These are phyloP conservation scores for Pteruthius melanotis DNA, from an alignment of 2,113 vertebrate species.

Conservation along the genomic window DNA sequence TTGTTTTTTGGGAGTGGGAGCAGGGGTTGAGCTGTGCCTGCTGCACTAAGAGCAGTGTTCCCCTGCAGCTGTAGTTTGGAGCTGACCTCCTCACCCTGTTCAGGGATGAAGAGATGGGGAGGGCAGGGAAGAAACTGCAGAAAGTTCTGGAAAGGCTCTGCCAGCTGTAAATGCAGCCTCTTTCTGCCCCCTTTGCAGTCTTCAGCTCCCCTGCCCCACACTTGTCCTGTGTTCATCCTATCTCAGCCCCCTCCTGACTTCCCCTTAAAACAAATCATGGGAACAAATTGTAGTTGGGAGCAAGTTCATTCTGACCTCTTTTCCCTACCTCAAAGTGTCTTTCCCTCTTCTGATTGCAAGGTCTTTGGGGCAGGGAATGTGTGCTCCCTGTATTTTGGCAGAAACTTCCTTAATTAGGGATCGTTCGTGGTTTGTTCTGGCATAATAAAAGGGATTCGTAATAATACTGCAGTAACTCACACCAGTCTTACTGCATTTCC, in stretches of 20 bases:
- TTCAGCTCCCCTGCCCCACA: not conserved
- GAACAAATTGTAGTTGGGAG: not conserved
- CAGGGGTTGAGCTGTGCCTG: not conserved
- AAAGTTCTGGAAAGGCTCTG: not conserved
- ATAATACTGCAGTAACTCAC: not conserved
- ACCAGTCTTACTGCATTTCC: not conserved
- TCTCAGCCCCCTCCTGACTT: not conserved
- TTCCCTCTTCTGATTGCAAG: not conserved
- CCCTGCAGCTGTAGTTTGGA: not conserved
- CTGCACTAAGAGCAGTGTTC: not conserved
- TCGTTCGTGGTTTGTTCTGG: not conserved
- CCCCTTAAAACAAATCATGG: not conserved
- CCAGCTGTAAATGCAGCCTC: not conserved
- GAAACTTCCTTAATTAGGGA: not conserved
- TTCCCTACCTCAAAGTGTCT: not conserved
- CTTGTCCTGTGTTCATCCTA: not conserved
- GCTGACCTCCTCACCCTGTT: not conserved
- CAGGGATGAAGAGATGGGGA: not conserved
- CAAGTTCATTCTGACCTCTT: not conserved
- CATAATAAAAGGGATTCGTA: not conserved
- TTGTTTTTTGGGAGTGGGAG: not conserved
- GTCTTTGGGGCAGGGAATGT: not conserved
- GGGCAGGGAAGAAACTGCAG: not conserved
- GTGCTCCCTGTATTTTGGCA: not conserved
- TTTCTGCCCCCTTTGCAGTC: not conserved